Evolutionary conservation across 2,888 invertebrate species (phyloP).

Genomic region (Pachymerium ferrugineum): DNA sequence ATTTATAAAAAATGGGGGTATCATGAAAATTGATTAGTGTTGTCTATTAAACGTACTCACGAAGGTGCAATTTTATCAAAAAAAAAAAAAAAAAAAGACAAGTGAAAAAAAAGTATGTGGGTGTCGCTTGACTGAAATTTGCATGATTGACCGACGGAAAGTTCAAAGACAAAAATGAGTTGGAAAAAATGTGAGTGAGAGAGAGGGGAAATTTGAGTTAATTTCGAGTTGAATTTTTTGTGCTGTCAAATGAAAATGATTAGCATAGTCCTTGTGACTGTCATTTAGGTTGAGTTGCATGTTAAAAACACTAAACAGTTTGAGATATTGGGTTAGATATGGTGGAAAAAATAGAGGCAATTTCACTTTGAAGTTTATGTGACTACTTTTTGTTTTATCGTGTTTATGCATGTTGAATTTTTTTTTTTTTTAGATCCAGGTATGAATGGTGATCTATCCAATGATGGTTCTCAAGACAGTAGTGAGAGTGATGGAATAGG

Average conservation of each 20-base stretch:
- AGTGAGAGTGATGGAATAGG: conserved; percentile 55
- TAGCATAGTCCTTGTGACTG: conserved; percentile 7
- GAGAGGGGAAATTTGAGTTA: no score
- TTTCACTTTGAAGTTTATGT: background rate
- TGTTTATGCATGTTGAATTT: background rate
- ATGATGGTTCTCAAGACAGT: conserved; percentile 59
- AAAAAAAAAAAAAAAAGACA: no score
- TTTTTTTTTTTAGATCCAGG: conserved; percentile 54
- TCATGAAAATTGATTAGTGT: background rate
- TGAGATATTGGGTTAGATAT: background rate
- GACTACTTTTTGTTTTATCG: background rate
- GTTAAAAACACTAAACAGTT: background rate
- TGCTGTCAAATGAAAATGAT: no score
- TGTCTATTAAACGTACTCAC: background rate
- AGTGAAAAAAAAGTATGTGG: no score
- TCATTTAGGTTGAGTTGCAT: conserved; percentile 9
- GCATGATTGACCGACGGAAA: background rate
- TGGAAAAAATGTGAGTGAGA: no score
- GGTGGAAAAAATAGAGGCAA: background rate
- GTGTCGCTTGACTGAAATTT: no score
- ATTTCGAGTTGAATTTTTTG: no score
- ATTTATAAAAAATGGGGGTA: no score
- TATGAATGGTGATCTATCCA: conserved; percentile 59
- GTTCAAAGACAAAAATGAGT: background rate
- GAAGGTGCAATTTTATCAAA: background rate